phyloP scores from a whole-genome alignment of 2,113 vertebrate genomes.

The Silurus glanis region DNA sequence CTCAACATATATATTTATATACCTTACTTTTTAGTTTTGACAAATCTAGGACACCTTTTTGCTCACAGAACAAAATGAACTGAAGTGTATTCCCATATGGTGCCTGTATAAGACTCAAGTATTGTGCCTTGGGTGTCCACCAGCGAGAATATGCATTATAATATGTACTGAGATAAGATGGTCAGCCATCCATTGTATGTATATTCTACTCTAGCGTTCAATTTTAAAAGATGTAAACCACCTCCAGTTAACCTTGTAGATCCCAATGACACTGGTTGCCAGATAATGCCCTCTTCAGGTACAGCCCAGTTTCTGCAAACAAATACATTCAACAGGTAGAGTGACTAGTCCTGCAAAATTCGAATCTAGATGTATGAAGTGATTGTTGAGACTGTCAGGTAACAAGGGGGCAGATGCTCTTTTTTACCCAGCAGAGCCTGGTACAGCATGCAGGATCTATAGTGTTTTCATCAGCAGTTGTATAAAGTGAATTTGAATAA shows the following conservation, averaged over 20 bases:
- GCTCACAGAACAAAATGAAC: conserved; percentile 14
- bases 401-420: conserved; percentile 4
- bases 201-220: background rate
- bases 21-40: background rate
- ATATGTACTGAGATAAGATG: conserved; percentile 9
- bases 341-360: background rate
- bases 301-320: background rate
- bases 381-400: conserved; percentile 24
- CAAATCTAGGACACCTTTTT: conserved; percentile 37
- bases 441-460: conserved; percentile 28
- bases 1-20: background rate
- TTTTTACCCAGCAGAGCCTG: conserved; percentile 1
- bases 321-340: background rate
- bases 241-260: conserved; percentile 5
- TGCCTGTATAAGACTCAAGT: background rate
- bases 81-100: conserved; percentile 31
- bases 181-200: background rate
- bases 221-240: conserved; percentile 5
- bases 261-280: background rate
- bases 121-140: conserved; percentile 4
- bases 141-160: background rate
- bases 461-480: conserved; percentile 30
- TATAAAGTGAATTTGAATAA: conserved; percentile 24
- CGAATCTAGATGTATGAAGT: background rate
- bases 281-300: background rate